Base-by-base conservation (phyloP, 1,140 invertebrate genomes). In the Drosophila pseudoananassae region DNA sequence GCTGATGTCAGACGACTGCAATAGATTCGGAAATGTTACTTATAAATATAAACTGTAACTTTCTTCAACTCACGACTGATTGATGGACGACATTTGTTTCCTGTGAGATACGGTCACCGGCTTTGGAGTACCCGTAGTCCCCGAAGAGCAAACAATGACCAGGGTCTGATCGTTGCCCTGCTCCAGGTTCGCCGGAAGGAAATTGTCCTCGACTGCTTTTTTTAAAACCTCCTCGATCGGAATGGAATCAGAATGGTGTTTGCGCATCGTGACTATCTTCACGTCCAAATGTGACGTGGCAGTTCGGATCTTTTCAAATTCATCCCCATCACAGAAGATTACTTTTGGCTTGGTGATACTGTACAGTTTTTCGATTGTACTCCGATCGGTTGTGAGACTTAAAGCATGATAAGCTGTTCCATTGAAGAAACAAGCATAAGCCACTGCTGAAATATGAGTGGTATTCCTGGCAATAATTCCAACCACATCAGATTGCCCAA, bases 71-170 rank as follows among this genome's bases (percentile, higher is more conserved):
- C 68, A 74, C 78, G 52, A 87, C 83, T 31, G 6, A 25, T 0
- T 9, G 1, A 1, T n/a, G 17, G 47, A 58, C 0, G 89, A 10
- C 1, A 84, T 60, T 54, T 71, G 78, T 7, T 47, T 56, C 33
- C 76, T 83, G n/a, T 88, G 79, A 1, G 95, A 94, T 1, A 96
- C 90, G 79, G 94, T 93, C 25, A 27, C 25, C 25, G 25, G 25
- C 92, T 97, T 97, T 0, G 96, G 95, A 7, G 93, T 91, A 36
- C 96, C 96, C 29, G 96, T 97, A 2, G 96, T 96, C 4, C 96
- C 96, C 59, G 95, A 96, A 0, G 95, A 93, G 45, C 83, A 93
- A 0, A 93, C 71, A 51, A 93, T 91, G 3, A 85, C 71, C 8
- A 83, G 53, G 0, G 77, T 84, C 25, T 89, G 78, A 12, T 88